Evolutionary conservation across 2,113 vertebrate species (phyloP).

Genomic region (Maccullochella peelii): DNA sequence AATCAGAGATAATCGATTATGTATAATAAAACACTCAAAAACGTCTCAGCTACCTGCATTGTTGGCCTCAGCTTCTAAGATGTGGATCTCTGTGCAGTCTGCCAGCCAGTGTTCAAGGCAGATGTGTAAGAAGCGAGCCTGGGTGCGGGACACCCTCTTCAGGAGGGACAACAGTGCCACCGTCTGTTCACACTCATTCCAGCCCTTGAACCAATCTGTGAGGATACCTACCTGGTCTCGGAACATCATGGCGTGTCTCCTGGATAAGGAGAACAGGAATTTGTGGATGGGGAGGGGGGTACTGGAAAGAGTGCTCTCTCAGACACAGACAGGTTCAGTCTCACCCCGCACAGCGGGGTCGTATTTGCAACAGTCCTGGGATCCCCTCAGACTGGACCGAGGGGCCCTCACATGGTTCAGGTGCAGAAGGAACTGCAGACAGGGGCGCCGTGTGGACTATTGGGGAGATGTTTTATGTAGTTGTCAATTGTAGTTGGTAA

Average conservation of each 20-base stretch:
- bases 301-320: constrained; percentile 62
- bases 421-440: constrained; percentile 56
- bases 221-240: constrained; percentile 97
- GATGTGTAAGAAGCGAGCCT: constrained; percentile 96
- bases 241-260: constrained; percentile 95
- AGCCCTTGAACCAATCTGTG: constrained; percentile 96
- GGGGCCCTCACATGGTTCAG: constrained; percentile 87
- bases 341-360: constrained; percentile 78
- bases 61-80: constrained; percentile 95
- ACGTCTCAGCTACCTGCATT: constrained; percentile 87
- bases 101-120: constrained; percentile 96
- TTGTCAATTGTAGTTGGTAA: constrained; percentile 33
- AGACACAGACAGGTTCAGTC: constrained; percentile 66
- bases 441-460: constrained; percentile 28
- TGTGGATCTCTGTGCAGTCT: constrained; percentile 95
- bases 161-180: constrained; percentile 95
- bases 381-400: constrained; percentile 80
- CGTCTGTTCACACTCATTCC: constrained; percentile 98
- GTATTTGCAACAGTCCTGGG: constrained; percentile 76
- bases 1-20: not conserved
- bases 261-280: constrained; percentile 68
- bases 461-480: constrained; percentile 30
- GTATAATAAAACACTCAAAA: not conserved
- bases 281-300: constrained; percentile 46
- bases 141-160: constrained; percentile 93